These are phyloP conservation scores for Atta cephalotes DNA, from an alignment of 1,140 invertebrate species.

Conservation along the genomic window DNA sequence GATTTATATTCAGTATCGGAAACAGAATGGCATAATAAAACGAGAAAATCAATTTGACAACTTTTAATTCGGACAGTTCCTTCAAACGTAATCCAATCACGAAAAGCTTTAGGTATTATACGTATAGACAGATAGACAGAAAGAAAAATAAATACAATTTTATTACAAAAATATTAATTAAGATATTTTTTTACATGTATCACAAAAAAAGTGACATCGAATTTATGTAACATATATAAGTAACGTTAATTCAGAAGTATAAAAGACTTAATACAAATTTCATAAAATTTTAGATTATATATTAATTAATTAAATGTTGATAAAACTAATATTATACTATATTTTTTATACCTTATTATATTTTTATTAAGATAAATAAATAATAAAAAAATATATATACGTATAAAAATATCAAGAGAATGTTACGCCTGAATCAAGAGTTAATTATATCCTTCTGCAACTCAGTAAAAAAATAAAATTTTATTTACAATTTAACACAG, in stretches of 20 bases:
- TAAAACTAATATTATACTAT: not conserved
- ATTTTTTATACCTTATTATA: not conserved
- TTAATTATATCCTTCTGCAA: not conserved
- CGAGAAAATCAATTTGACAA: conserved; percentile 37
- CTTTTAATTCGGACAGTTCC: not conserved
- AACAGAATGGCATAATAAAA: conserved; percentile 31
- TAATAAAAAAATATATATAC: not conserved
- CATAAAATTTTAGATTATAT: not conserved
- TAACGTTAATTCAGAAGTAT: not conserved
- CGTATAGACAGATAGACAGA: not conserved
- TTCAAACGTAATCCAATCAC: conserved; percentile 5
- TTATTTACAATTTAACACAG: not conserved
- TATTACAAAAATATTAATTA: conserved; percentile 20
- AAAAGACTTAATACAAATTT: not conserved
- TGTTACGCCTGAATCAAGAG: not conserved
- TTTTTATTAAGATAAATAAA: not conserved
- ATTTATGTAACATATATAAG: conserved; percentile 12
- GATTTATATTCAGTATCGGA: conserved; percentile 31
- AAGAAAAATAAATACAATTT: conserved; percentile 17
- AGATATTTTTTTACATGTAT: not conserved
- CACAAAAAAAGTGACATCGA: not conserved
- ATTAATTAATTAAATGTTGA: conserved; percentile 26
- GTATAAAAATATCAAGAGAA: conserved; percentile 6
- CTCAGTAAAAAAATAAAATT: not conserved
- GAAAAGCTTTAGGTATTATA: not conserved